These are phyloP conservation scores for Corvus hawaiiensis DNA, from an alignment of 2,113 vertebrate species.

Conservation along the genomic window DNA sequence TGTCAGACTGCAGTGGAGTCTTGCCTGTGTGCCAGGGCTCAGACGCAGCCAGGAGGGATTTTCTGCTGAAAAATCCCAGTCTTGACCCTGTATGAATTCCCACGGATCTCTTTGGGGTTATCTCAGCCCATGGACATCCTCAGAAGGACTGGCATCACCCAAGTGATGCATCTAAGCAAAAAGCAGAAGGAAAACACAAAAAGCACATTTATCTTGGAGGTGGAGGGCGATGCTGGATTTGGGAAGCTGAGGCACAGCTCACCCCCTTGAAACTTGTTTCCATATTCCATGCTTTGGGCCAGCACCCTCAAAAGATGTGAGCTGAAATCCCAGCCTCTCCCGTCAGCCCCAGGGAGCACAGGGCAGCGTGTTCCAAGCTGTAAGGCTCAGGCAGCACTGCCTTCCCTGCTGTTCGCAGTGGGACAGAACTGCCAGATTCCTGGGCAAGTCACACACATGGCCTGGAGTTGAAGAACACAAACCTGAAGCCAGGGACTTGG, in stretches of 20 bases:
- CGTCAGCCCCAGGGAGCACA: background rate
- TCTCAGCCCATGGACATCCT: background rate
- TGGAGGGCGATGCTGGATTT: background rate
- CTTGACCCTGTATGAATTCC: background rate
- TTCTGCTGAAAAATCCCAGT: background rate
- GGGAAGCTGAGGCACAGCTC: background rate
- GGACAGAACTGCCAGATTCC: background rate
- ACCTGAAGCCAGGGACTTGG: background rate
- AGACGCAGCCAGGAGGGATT: background rate
- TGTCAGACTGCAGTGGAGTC: background rate
- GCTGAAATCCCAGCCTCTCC: background rate
- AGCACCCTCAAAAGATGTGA: background rate
- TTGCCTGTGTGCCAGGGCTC: background rate
- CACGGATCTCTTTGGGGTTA: background rate
- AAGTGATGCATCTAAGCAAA: background rate
- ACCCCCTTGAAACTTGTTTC: background rate
- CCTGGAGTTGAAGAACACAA: background rate
- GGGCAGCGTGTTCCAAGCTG: background rate
- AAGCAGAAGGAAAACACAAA: background rate
- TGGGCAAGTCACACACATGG: background rate
- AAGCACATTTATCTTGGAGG: background rate
- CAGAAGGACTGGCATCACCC: background rate
- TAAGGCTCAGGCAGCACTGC: background rate
- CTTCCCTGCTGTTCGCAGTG: background rate
- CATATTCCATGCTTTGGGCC: fast-evolving